These are phyloP conservation scores for Eumaeus atala DNA, from an alignment of 1,140 invertebrate genomes.

Conservation along the genomic window DNA sequence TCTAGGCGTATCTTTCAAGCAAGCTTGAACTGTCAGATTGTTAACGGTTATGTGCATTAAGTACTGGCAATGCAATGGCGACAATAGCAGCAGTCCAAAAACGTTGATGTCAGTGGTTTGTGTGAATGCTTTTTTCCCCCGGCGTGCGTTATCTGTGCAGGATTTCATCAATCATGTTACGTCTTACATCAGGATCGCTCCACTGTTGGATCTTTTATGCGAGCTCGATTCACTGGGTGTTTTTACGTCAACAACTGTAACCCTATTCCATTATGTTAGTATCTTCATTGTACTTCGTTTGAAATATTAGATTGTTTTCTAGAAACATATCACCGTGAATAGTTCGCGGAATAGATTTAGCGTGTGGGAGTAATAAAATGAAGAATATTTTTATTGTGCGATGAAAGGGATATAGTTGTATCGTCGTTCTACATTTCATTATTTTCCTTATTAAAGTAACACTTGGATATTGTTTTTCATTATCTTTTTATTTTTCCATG, in stretches of 20 bases:
- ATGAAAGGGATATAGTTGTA: too few relatives aligned
- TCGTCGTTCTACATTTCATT: too few relatives aligned
- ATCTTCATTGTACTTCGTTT: slow-evolving; percentile 18
- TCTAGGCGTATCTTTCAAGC: too few relatives aligned
- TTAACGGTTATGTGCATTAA: too few relatives aligned
- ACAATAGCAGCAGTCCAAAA: too few relatives aligned
- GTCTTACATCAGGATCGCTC: slow-evolving; percentile 23
- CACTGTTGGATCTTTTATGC: slow-evolving; percentile 24
- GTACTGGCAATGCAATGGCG: too few relatives aligned
- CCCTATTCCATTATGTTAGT: slow-evolving; percentile 21
- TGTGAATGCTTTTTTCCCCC: slow-evolving; percentile 9
- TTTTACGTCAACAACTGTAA: slow-evolving; percentile 23
- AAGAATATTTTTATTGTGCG: too few relatives aligned
- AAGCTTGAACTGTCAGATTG: too few relatives aligned
- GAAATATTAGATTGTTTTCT: slow-evolving; percentile 19
- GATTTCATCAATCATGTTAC: slow-evolving; percentile 29
- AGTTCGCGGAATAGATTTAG: slow-evolving; percentile 7
- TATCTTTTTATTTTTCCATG: too few relatives aligned
- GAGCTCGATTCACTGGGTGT: slow-evolving; percentile 24
- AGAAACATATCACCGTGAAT: slow-evolving; percentile 12
- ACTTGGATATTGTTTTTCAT: too few relatives aligned
- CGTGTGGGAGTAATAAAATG: not conserved
- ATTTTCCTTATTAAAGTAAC: too few relatives aligned
- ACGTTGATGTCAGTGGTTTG: too few relatives aligned
- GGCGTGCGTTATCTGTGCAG: slow-evolving; percentile 17